Conservation (phyloP, 2,888 invertebrate species). For the Perithous albicinctus region DNA sequence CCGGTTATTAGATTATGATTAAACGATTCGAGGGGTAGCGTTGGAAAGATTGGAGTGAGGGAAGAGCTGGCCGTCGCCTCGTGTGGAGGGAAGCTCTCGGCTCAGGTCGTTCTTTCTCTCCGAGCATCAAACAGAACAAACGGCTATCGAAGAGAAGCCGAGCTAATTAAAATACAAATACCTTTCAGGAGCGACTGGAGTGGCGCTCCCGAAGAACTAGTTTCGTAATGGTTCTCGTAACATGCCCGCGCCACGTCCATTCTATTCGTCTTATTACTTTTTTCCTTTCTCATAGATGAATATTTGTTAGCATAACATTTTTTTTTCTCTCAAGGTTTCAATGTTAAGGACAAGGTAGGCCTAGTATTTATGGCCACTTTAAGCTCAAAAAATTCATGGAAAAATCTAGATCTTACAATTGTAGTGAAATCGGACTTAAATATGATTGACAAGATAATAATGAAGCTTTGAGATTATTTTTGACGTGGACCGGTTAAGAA, state of each 20-base stretch:
- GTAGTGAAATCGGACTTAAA: too few species aligned
- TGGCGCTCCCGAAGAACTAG: slow-evolving; percentile 68
- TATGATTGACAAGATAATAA: too few species aligned
- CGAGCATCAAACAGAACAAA: slow-evolving; percentile 75
- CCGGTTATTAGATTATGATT: slow-evolving; percentile 84
- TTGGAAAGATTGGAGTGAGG: slow-evolving; percentile 64
- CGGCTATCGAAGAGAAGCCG: slow-evolving; percentile 79
- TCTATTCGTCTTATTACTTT: slow-evolving; percentile 24
- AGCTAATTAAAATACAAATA: slow-evolving; percentile 84
- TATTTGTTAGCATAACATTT: too few species aligned
- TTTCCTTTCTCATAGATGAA: slow-evolving; percentile 6
- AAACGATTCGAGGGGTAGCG: slow-evolving; percentile 80
- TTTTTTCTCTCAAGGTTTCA: too few species aligned
- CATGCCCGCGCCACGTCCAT: slow-evolving; percentile 5
- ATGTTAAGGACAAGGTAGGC: too few species aligned
- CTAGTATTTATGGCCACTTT: too few species aligned
- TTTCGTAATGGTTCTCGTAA: slow-evolving; percentile 64
- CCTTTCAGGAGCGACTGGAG: slow-evolving; percentile 68
- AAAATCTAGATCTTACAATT: too few species aligned
- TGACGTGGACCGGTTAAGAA: too few species aligned
- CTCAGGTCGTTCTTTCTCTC: slow-evolving; percentile 42
- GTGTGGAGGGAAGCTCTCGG: slow-evolving; percentile 51
- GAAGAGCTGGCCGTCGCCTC: slow-evolving; percentile 44
- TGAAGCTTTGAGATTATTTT: too few species aligned
- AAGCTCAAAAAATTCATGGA: too few species aligned